phyloP scores from a whole-genome alignment of 1,140 invertebrate species.

The Anadara kagoshimensis region DNA sequence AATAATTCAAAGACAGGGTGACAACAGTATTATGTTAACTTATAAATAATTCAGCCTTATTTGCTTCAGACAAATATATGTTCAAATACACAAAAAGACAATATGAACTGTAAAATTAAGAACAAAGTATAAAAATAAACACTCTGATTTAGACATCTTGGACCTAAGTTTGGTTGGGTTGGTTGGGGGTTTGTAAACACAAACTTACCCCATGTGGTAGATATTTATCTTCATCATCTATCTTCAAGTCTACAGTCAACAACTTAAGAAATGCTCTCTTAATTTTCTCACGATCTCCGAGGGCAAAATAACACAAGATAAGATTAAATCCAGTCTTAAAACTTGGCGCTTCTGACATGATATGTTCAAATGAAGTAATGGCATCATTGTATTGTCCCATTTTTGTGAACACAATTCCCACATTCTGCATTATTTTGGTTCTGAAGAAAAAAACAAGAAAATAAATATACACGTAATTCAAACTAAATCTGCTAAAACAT shows the following conservation, averaged over 20 bases:
- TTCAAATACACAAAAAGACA: no score
- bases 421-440: constrained; percentile 99
- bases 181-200: neutral
- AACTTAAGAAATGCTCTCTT: constrained; percentile 93
- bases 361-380: constrained; percentile 96
- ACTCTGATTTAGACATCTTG: no score
- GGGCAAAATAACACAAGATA: constrained; percentile 93
- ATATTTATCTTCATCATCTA: constrained; percentile 89
- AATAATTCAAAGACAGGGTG: no score
- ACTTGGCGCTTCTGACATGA: constrained; percentile 95
- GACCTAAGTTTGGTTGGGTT: no score
- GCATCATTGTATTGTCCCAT: constrained; percentile 98
- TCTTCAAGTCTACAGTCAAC: constrained; percentile 88
- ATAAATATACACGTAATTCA: constrained; percentile 5
- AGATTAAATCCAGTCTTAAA: constrained; percentile 92
- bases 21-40: no score
- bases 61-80: no score
- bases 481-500: neutral
- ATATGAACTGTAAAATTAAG: no score
- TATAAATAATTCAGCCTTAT: no score
- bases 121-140: no score
- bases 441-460: no score
- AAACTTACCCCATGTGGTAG: constrained; percentile 71
- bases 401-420: constrained; percentile 95
- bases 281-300: constrained; percentile 95